Conservation (phyloP, 1,140 invertebrate species). For the Yoshiicerus persimilis region DNA sequence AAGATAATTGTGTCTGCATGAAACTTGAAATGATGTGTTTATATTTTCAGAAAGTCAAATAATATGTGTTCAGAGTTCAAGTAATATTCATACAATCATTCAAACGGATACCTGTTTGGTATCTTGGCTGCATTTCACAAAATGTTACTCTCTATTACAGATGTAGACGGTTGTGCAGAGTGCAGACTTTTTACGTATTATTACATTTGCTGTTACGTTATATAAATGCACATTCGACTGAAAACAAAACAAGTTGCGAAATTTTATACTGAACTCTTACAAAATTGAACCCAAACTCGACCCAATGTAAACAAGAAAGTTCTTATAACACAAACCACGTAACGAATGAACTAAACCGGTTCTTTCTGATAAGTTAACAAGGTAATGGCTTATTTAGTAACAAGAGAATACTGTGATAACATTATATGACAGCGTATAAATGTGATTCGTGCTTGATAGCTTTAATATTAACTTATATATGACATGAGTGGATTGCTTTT, state of each 20-base stretch:
- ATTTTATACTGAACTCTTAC: neutral
- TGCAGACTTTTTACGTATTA: neutral
- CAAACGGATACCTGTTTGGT: neutral
- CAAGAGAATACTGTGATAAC: neutral
- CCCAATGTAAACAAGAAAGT: neutral
- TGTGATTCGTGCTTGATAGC: neutral
- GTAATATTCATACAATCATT: neutral
- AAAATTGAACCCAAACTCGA: neutral
- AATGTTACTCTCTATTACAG: neutral
- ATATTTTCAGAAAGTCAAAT: neutral
- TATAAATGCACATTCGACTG: neutral
- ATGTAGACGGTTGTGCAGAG: too few species aligned
- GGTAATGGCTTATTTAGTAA: neutral
- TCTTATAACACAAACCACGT: neutral
- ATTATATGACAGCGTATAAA: neutral
- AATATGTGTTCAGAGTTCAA: neutral
- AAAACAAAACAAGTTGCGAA: neutral
- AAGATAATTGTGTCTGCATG: neutral
- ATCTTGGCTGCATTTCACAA: neutral
- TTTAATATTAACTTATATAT: neutral
- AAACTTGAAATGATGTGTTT: neutral
- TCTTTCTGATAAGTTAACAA: neutral
- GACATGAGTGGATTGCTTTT: neutral
- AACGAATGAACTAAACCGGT: neutral
- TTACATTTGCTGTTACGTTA: neutral